phyloP scores from a whole-genome alignment of 2,113 vertebrate genomes.

The Entelurus aequoreus region DNA sequence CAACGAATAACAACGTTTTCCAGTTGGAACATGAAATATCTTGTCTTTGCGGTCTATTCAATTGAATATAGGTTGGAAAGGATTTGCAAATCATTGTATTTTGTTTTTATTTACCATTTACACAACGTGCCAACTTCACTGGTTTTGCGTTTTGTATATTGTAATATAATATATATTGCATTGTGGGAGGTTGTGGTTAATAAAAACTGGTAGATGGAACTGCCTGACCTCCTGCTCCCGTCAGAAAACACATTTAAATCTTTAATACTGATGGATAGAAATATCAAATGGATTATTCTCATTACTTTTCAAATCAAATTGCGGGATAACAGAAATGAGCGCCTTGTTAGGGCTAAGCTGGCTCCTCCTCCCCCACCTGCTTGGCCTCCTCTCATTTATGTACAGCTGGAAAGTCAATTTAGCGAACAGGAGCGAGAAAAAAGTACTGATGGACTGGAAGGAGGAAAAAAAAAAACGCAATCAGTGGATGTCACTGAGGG shows the following conservation, averaged over 20 bases:
- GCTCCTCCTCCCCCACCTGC: slow-evolving; percentile 15
- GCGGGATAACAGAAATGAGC: slow-evolving; percentile 41
- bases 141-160: no score
- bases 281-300: slow-evolving; percentile 54
- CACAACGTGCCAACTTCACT: no score
- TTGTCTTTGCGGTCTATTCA: no score
- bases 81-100: no score
- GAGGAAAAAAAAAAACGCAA: slow-evolving; percentile 57
- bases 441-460: slow-evolving; percentile 28
- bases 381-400: slow-evolving; percentile 47
- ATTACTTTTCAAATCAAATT: slow-evolving; percentile 61
- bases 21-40: no score
- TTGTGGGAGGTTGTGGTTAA: no score
- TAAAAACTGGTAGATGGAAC: slow-evolving; percentile 8
- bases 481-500: slow-evolving; percentile 67
- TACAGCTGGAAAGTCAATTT: slow-evolving; percentile 59
- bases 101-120: no score
- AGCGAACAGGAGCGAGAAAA: slow-evolving; percentile 10
- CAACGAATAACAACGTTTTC: no score
- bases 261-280: slow-evolving; percentile 31
- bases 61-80: no score
- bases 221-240: slow-evolving; percentile 9
- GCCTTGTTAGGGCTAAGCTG: slow-evolving; percentile 50
- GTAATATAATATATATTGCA: no score
- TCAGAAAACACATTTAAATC: slow-evolving; percentile 19